These are phyloP conservation scores for Drosophila repletoides DNA, from an alignment of 1,140 invertebrate genomes.

Conservation along the genomic window DNA sequence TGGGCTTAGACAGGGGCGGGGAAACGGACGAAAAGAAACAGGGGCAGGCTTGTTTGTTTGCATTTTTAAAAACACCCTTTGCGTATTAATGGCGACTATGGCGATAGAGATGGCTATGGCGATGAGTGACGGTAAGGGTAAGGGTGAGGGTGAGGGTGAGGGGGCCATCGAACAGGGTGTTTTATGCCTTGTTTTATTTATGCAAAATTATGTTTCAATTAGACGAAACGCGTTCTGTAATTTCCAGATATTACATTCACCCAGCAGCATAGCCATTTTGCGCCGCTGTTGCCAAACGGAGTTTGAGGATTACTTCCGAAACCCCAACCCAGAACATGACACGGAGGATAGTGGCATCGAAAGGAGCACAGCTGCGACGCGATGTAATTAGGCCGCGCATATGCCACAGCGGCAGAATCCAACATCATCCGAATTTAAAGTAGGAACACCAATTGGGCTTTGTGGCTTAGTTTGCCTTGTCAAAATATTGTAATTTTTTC, in stretches of 20 bases:
- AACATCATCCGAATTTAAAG: conserved; percentile 65
- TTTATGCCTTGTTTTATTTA: conserved; percentile 81
- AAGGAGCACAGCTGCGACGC: conserved; percentile 66
- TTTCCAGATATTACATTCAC: conserved; percentile 62
- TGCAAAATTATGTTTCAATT: conserved; percentile 82
- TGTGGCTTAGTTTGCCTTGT: conserved; percentile 70
- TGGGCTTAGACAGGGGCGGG: not conserved
- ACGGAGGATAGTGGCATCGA: conserved; percentile 20
- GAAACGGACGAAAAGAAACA: not conserved
- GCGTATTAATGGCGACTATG: conserved; percentile 43
- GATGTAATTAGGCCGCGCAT: conserved; percentile 72
- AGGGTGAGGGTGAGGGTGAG: not conserved
- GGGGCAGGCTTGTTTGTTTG: conserved; percentile 43
- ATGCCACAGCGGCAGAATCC: conserved; percentile 55
- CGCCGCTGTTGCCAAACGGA: conserved; percentile 33
- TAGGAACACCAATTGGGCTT: conserved; percentile 63
- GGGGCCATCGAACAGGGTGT: conserved; percentile 68
- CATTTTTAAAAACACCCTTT: conserved; percentile 64
- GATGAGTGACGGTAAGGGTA: not conserved
- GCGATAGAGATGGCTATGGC: not conserved
- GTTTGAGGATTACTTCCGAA: conserved; percentile 16
- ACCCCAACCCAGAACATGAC: not conserved
- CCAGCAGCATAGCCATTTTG: conserved; percentile 34
- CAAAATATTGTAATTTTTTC: conserved; percentile 75
- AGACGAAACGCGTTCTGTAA: conserved; percentile 71